phyloP scores from a whole-genome alignment of 1,140 invertebrate species.

The Tetraneura akinire region DNA sequence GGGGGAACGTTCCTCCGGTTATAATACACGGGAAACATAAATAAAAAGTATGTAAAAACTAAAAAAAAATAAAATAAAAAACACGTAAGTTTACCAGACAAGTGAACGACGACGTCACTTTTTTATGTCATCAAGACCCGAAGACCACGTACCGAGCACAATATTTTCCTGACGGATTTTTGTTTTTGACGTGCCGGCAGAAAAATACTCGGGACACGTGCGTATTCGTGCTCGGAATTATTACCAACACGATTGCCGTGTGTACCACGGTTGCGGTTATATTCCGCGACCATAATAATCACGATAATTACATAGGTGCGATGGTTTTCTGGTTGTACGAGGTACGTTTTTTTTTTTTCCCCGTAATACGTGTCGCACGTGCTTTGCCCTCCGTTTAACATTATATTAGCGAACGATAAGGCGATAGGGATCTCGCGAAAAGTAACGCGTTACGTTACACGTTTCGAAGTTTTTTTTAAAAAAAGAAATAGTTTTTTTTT shows the following conservation, averaged over 20 bases:
- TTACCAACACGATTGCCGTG: not conserved
- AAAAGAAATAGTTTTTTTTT: no score
- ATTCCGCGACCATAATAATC: not conserved
- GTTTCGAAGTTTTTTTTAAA: no score
- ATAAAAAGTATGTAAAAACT: conserved; percentile 21
- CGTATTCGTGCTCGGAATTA: conserved; percentile 24
- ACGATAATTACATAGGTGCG: not conserved
- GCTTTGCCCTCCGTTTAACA: no score
- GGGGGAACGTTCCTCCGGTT: not conserved
- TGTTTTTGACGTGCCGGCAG: conserved; percentile 24
- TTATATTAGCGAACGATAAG: no score
- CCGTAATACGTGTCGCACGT: no score
- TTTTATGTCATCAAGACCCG: conserved; percentile 42
- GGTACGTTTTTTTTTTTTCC: no score
- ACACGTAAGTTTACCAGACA: conserved; percentile 17
- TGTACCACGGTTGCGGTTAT: not conserved
- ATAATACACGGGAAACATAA: conserved; percentile 28
- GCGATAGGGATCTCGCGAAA: no score
- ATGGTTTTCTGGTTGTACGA: no score
- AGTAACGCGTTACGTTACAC: no score
- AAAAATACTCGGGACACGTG: conserved; percentile 36
- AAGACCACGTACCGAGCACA: conserved; percentile 31
- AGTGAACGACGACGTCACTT: conserved; percentile 36
- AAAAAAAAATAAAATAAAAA: not conserved
- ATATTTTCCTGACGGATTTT: conserved; percentile 39